Base-by-base conservation (phyloP, 2,113 vertebrate species). In the Haemorhous mexicanus region DNA sequence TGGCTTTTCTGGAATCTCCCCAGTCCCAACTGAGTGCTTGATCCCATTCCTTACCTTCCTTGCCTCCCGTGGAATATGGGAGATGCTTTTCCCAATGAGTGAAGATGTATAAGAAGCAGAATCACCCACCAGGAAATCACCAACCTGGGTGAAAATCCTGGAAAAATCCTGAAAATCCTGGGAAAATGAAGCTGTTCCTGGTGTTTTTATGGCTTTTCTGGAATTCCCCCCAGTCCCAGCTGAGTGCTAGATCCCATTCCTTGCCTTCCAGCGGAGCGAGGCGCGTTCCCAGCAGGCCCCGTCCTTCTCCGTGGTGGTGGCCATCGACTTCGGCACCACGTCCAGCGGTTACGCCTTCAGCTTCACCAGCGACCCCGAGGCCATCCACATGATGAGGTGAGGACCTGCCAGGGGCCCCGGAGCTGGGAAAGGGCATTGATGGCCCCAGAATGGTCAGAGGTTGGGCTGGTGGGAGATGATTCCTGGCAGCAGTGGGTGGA, bases 361-460 rank as follows among this genome's bases (percentile, higher is more conserved):
- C 97, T 99, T 99, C 94, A 96, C 98, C 27, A 98, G 98, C 23
- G 99, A 99, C 92, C 98, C 99, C 0, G 99, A 99, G 74, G 98
- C 99, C 97, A 99, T 99, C 82, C 99, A 99, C 97, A 99, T 99
- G 99, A 99, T 99, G 99, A 99, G 99, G 99, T 99, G 94, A 90
- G 67, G 8, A 21, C 16, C 9, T 1, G 8, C 15, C 10, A 1
- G 43, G 7, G n/a, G 4, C 3, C 16, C 22, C 1, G 0, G n/a
- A 10, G 33, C 22, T 14, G 17, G 7, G 5, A 19, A 24, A 16
- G 24, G 59, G 5, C 4, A 6, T 28, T 27, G 3, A 2, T 11
- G 12, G 9, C 28, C 47, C 39, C 7, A 4, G 17, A 24, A 37
- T 0, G 2, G 23, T 8, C 6, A 24, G 28, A 30, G 7, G 3